Evolutionary conservation across 2,888 invertebrate genomes (phyloP).

Genomic region (Latheticus oryzae): DNA sequence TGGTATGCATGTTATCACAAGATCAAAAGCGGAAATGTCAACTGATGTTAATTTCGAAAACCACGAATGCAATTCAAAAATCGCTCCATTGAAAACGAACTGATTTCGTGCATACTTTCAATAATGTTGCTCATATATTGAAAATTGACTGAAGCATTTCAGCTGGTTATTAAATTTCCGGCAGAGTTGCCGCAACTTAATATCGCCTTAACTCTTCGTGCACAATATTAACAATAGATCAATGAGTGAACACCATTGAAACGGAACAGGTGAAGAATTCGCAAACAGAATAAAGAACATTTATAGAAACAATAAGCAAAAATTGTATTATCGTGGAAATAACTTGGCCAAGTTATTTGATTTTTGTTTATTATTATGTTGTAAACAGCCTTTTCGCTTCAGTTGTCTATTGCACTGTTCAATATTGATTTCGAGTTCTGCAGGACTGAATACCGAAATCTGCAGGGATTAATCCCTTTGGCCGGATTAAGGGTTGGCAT

Average conservation of each 20-base stretch:
- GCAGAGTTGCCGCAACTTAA: constrained; percentile 26
- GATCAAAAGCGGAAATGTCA: too few species aligned
- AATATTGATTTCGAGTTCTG: constrained; percentile 11
- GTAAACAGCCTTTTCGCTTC: too few species aligned
- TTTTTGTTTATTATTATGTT: too few species aligned
- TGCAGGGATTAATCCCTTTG: constrained; percentile 19
- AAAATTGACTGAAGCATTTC: neutral
- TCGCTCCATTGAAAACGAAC: too few species aligned
- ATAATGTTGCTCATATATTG: neutral
- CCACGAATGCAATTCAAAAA: too few species aligned
- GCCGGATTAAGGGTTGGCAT: constrained; percentile 11
- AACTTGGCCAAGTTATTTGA: too few species aligned
- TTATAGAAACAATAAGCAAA: neutral
- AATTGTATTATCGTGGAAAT: too few species aligned
- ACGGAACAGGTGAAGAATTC: constrained; percentile 31
- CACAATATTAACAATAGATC: constrained; percentile 32
- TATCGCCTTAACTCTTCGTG: constrained; percentile 7
- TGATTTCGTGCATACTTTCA: neutral
- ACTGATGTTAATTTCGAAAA: too few species aligned
- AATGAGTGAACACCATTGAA: constrained; percentile 13
- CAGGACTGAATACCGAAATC: constrained; percentile 14
- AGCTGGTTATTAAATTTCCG: constrained; percentile 28
- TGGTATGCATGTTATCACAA: too few species aligned
- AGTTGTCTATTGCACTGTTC: too few species aligned
- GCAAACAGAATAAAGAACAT: constrained; percentile 23